phyloP scores from a whole-genome alignment of 2,888 invertebrate genomes.

The Epistrophe grossulariae region DNA sequence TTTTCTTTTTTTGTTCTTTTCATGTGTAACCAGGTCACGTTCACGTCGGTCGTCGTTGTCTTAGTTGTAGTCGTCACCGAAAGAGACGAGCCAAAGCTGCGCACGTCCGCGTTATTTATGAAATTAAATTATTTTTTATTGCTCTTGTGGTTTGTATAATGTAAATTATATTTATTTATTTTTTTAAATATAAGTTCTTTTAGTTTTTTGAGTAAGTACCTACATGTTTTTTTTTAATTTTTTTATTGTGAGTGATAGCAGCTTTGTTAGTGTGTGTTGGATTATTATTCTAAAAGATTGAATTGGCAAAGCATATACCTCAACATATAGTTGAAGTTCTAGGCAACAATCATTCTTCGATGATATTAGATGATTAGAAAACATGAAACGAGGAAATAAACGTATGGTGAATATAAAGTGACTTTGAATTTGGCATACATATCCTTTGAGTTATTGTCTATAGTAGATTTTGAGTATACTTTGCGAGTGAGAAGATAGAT shows the following conservation, averaged over 20 bases:
- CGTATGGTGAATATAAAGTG: conserved; percentile 71
- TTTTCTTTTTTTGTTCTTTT: conserved; percentile 62
- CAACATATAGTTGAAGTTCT: neutral
- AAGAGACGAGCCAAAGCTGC: conserved; percentile 60
- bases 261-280: conserved; percentile 20
- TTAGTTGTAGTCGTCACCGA: conserved; percentile 64
- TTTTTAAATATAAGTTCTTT: conserved; percentile 17
- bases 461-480: conserved; percentile 36
- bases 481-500: conserved; percentile 59
- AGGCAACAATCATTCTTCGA: conserved; percentile 42
- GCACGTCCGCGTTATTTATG: conserved; percentile 75
- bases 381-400: conserved; percentile 72
- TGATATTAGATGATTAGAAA: conserved; percentile 69
- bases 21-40: conserved; percentile 74
- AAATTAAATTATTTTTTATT: conserved; percentile 76
- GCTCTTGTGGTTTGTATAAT: conserved; percentile 70
- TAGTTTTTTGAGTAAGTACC: neutral
- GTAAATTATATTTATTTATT: conserved; percentile 54
- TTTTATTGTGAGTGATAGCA: conserved; percentile 21
- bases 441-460: conserved; percentile 68
- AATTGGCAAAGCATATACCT: neutral
- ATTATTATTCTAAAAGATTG: conserved; percentile 26
- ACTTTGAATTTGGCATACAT: conserved; percentile 64
- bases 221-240: neutral
- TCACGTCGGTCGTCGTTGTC: no score